Conservation (phyloP, 2,888 invertebrate genomes). For the Cylloceria caligata region DNA sequence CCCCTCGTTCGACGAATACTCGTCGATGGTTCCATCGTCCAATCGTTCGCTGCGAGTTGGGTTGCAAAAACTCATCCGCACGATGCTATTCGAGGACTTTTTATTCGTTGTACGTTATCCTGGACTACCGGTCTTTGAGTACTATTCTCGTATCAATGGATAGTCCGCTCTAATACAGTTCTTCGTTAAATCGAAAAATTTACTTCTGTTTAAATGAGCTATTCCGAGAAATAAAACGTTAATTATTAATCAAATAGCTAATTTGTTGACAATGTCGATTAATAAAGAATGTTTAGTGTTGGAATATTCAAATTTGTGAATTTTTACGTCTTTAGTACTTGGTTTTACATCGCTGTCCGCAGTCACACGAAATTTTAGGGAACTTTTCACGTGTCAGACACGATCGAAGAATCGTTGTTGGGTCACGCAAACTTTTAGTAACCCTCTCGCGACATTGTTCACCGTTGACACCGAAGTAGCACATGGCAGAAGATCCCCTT, state of each 20-base stretch:
- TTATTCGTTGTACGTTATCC: not conserved
- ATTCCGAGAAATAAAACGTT: too few species aligned
- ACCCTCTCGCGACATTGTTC: conserved; percentile 39
- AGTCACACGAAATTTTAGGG: not conserved
- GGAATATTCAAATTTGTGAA: too few species aligned
- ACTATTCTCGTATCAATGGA: not conserved
- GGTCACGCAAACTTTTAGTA: conserved; percentile 67
- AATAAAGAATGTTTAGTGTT: too few species aligned
- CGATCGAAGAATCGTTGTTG: conserved; percentile 41
- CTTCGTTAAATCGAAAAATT: not conserved
- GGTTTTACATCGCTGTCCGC: not conserved
- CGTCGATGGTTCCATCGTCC: conserved; percentile 8
- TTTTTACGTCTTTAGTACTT: not conserved
- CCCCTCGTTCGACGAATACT: conserved; percentile 23
- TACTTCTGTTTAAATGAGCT: not conserved
- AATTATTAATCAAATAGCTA: too few species aligned
- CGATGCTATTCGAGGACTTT: conserved; percentile 29
- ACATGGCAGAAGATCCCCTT: conserved; percentile 34
- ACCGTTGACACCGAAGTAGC: conserved; percentile 11
- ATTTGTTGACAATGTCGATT: too few species aligned
- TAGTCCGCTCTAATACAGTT: not conserved
- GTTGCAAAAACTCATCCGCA: conserved; percentile 39
- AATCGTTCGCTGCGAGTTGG: not conserved
- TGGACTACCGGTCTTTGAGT: conserved; percentile 8
- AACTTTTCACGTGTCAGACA: conserved; percentile 9